These are phyloP conservation scores for Bubo blakistoni DNA, from an alignment of 2,113 vertebrate genomes.

Conservation along the genomic window DNA sequence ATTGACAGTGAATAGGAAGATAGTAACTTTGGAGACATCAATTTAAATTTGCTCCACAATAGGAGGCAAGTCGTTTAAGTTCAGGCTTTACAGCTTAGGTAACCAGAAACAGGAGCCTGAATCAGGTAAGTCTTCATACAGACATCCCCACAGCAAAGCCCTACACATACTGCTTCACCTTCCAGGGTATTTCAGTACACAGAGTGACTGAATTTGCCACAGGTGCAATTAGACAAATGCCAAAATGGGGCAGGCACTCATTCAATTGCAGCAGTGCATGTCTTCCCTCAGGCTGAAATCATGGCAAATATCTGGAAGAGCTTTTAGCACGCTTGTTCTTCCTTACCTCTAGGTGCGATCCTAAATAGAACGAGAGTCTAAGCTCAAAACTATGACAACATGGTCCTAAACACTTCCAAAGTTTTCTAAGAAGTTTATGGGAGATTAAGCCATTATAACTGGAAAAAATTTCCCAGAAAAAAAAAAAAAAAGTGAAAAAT, in stretches of 20 bases:
- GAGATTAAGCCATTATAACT: neutral
- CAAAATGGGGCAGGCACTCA: neutral
- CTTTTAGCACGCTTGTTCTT: neutral
- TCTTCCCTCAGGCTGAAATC: neutral
- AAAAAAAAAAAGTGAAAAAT: neutral
- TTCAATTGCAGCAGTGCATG: neutral
- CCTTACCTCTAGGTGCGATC: neutral
- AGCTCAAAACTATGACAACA: neutral
- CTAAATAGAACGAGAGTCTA: neutral
- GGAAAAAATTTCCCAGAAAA: neutral
- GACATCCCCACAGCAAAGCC: neutral
- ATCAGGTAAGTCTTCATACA: neutral
- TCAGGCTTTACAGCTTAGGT: neutral
- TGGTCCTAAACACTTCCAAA: neutral
- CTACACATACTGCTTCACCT: neutral
- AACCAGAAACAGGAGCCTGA: neutral
- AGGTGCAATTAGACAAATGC: neutral
- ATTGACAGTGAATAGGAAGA: fast-evolving
- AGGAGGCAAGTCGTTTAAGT: neutral
- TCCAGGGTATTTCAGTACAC: neutral
- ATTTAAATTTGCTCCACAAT: neutral
- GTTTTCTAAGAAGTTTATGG: neutral
- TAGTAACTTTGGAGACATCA: neutral
- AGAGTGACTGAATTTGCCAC: neutral
- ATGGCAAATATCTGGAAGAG: neutral